Evolutionary conservation across 2,797 vertebrate genomes (phyloP), one percentile per base, ranked within the genome.

Genomic region (Synaphobranchus kaupii): DNA sequence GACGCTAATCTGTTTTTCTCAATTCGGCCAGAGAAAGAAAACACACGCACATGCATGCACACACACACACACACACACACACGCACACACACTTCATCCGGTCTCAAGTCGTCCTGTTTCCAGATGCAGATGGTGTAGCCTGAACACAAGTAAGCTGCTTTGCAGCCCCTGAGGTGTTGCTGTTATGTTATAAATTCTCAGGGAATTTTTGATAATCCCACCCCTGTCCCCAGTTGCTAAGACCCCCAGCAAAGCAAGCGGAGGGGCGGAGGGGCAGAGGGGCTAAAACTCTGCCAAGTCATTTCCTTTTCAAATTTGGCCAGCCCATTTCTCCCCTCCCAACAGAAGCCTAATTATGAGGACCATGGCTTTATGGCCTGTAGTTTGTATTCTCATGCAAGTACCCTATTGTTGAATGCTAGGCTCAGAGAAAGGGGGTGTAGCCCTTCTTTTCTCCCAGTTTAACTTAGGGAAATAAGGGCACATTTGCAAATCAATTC

Each of bases 401-500:
- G 93, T 85, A 90, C 52, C 91, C 91, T 89, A 90, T 94, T 93
- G 93, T 93, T 92, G 88, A 94, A 63, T 73, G 87, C 92, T 85
- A 88, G 90, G 91, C 93, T 94, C 92, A 91, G 90, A 93, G 90
- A 92, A 90, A 88, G 92, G 86, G 86, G 56, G 83, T 87, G 87
- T 68, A n/a, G 85, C 25, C 84, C n/a, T 34, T 84, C 91, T 60
- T 86, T 56, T 76, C 80, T 91, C 90, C 92, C 92, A 92, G 92
- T 94, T 95, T 94, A 92, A 95, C 93, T 92, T 86, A 78, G 86
- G 89, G 89, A 90, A 91, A 90, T 95, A 93, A 95, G 94, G 92
- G 91, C 91, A 89, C 92, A 95, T 96, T 96, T 94, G 93, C 94
- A 96, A 96, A 96, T 95, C 93, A 96, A 95, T 96, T 95, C 93